These are phyloP conservation scores for Pipistrellus pipistrellus DNA, from an alignment of 2,797 vertebrate genomes.

Conservation along the genomic window DNA sequence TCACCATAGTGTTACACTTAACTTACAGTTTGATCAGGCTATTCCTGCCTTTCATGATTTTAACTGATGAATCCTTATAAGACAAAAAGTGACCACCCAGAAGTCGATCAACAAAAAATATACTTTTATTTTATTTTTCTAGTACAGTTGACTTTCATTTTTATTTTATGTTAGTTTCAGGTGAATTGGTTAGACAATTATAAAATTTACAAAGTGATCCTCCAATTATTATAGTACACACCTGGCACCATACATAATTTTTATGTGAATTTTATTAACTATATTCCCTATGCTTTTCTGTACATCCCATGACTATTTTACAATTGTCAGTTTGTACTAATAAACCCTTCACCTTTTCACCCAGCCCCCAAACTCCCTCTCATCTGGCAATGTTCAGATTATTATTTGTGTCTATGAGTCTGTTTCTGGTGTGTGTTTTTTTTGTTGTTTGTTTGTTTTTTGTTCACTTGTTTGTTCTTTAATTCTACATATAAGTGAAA, in stretches of 20 bases:
- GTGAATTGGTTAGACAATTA: no score
- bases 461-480: not conserved
- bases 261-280: no score
- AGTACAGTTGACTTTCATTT: not conserved
- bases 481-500: not conserved
- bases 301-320: no score
- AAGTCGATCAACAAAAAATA: not conserved
- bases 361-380: no score
- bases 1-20: not conserved
- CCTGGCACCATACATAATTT: no score
- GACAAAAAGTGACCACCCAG: not conserved
- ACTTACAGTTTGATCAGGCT: not conserved
- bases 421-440: not conserved
- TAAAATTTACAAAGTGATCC: no score
- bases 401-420: no score
- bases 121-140: not conserved
- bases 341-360: no score
- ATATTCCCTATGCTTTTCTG: no score
- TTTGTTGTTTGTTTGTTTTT: not conserved
- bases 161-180: not conserved
- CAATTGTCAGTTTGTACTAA: no score
- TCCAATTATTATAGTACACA: no score
- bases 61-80: not conserved
- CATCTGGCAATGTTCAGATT: no score
- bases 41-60: not conserved